Evolutionary conservation across 2,113 vertebrate species (phyloP).

Genomic region (Anser cygnoides): DNA sequence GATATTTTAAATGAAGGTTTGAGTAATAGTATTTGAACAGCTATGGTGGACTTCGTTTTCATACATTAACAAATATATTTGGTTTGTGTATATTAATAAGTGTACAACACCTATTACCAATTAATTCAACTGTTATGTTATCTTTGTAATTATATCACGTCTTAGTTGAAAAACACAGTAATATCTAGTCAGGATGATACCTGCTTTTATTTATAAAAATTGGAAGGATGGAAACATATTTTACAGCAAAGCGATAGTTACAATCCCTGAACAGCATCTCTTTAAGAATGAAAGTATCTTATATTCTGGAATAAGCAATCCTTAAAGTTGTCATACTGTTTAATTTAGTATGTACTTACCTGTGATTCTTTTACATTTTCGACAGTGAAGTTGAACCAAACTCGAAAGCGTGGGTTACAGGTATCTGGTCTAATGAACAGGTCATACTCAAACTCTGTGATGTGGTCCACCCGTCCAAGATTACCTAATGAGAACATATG

Average conservation of each 20-base stretch:
- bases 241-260: background rate
- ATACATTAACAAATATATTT: background rate
- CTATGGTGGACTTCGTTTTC: background rate
- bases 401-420: slow-evolving; percentile 96
- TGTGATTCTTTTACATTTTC: slow-evolving; percentile 95
- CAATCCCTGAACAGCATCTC: background rate
- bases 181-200: background rate
- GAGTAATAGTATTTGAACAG: background rate
- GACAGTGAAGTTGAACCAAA: slow-evolving; percentile 99
- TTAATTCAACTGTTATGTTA: background rate
- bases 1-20: background rate
- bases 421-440: slow-evolving; percentile 97
- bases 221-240: background rate
- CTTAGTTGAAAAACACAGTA: background rate
- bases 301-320: background rate
- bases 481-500: slow-evolving; percentile 81
- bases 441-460: slow-evolving; percentile 97
- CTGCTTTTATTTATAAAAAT: background rate
- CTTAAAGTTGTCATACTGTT: background rate
- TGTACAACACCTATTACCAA: background rate
- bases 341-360: slow-evolving; percentile 71
- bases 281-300: background rate
- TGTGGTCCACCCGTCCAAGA: slow-evolving; percentile 91
- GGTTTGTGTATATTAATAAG: background rate
- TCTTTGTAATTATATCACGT: background rate